A percentile compares a stretch with the other conserved stretches of the same genome.
Conservation (phyloP, 1,140 invertebrate species). For the Portunus trituberculatus region DNA sequence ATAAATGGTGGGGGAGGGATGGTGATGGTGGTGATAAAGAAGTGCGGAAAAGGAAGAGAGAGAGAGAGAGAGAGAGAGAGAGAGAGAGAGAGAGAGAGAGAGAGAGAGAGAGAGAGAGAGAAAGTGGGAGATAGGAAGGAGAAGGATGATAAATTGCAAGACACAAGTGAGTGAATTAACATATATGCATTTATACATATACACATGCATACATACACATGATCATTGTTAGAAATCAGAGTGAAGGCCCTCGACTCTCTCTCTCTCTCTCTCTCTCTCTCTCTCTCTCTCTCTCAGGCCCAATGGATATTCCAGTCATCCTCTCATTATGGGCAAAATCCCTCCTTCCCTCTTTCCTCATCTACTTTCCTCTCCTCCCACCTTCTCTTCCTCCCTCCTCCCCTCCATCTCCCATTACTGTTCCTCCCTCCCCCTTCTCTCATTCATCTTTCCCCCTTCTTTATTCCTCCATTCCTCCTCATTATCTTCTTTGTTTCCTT, state of each 20-base stretch:
- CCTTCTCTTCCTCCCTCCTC: too few species aligned
- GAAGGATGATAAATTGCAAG: background rate
- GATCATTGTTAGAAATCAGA: background rate
- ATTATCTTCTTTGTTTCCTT: constrained; percentile 23
- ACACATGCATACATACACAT: background rate
- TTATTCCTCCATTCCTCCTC: constrained; percentile 2
- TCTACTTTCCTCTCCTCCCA: background rate
- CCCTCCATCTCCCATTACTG: background rate
- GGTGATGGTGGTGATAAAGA: background rate
- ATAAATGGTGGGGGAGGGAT: too few species aligned
- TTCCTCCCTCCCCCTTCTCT: background rate
- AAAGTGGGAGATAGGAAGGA: background rate
- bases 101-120: too few species aligned
- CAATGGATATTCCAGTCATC: constrained; percentile 12
- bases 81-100: background rate
- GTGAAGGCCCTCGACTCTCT: background rate
- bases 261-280: constrained; percentile 20
- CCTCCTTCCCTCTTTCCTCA: background rate
- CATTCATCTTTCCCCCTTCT: constrained; percentile 11
- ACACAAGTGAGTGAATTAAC: background rate
- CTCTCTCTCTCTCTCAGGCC: background rate
- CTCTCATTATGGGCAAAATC: background rate
- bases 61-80: background rate
- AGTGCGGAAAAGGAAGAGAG: background rate
- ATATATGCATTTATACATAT: too few species aligned